Conservation (phyloP, 2,113 vertebrate species). For the Xerus inauris region DNA sequence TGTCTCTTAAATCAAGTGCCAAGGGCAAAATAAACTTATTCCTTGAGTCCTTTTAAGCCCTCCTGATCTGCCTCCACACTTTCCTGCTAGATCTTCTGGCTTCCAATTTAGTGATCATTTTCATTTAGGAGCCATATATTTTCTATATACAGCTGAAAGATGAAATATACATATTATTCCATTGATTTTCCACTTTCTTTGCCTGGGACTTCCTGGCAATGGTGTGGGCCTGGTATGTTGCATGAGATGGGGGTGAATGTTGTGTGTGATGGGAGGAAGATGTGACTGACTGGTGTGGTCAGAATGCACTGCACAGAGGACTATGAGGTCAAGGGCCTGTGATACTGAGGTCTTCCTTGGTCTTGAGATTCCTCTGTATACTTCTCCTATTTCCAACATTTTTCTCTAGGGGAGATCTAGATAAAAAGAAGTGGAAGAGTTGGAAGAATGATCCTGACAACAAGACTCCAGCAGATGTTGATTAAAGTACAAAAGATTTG, state of each 20-base stretch:
- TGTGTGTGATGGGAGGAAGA: background rate
- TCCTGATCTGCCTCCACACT: background rate
- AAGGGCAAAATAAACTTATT: slow-evolving; percentile 26
- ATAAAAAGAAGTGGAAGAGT: background rate
- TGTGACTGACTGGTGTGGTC: background rate
- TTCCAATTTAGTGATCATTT: slow-evolving; percentile 28
- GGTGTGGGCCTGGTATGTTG: background rate
- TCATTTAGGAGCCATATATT: background rate
- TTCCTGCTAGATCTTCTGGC: background rate
- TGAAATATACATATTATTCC: background rate
- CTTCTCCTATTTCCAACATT: background rate
- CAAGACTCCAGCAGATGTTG: background rate
- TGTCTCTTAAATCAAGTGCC: background rate
- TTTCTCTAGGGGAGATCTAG: slow-evolving; percentile 20
- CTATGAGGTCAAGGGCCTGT: background rate
- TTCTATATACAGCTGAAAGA: slow-evolving; percentile 17
- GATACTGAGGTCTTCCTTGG: background rate
- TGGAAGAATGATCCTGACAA: background rate
- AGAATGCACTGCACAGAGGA: background rate
- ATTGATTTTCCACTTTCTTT: slow-evolving; percentile 31
- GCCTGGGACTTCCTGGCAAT: background rate
- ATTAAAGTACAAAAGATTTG: background rate
- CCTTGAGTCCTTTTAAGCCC: background rate
- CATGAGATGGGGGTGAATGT: background rate
- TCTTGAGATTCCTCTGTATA: background rate